phyloP scores from a whole-genome alignment of 2,797 vertebrate genomes.

The Knipowitschia caucasica region DNA sequence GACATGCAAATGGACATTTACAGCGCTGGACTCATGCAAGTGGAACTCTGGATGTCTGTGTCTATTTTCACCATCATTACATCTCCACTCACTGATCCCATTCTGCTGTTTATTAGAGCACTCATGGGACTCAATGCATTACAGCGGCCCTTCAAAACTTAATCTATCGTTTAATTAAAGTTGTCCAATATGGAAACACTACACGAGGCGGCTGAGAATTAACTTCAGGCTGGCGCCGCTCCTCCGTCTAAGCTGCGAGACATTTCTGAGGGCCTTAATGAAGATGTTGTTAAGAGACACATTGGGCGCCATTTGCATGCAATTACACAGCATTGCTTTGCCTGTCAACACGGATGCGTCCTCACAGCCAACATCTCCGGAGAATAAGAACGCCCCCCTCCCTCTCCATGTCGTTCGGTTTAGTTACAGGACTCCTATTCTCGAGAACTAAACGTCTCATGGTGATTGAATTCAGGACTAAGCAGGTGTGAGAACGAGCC shows the following conservation, averaged over 20 bases:
- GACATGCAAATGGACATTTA: slow-evolving; percentile 15
- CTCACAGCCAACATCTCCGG: slow-evolving; percentile 70
- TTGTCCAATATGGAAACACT: slow-evolving; percentile 85
- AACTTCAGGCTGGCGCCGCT: slow-evolving; percentile 77
- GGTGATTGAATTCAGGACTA: too few species aligned
- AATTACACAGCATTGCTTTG: slow-evolving; percentile 69
- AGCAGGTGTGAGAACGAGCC: too few species aligned
- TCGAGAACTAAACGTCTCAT: too few species aligned
- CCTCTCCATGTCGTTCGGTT: neutral
- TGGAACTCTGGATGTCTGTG: slow-evolving; percentile 66
- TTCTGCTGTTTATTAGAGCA: slow-evolving; percentile 85
- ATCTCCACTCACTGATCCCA: slow-evolving; percentile 84
- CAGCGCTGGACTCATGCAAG: neutral
- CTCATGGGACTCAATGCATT: slow-evolving; percentile 81
- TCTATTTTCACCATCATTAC: slow-evolving; percentile 84
- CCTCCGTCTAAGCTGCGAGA: slow-evolving; percentile 60
- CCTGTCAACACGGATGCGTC: slow-evolving; percentile 78
- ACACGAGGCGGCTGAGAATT: slow-evolving; percentile 76
- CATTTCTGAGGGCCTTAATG: slow-evolving; percentile 74
- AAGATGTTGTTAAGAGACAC: slow-evolving; percentile 77
- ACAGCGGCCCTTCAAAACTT: slow-evolving; percentile 84
- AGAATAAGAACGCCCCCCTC: slow-evolving; percentile 60
- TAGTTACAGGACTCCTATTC: too few species aligned
- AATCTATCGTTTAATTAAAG: slow-evolving; percentile 95
- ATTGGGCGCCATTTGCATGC: slow-evolving; percentile 72